Percentiles rank a stretch among this genome's conserved stretches.
Evolutionary conservation across 2,797 vertebrate genomes (phyloP).

Genomic region (Gallirallus australis): DNA sequence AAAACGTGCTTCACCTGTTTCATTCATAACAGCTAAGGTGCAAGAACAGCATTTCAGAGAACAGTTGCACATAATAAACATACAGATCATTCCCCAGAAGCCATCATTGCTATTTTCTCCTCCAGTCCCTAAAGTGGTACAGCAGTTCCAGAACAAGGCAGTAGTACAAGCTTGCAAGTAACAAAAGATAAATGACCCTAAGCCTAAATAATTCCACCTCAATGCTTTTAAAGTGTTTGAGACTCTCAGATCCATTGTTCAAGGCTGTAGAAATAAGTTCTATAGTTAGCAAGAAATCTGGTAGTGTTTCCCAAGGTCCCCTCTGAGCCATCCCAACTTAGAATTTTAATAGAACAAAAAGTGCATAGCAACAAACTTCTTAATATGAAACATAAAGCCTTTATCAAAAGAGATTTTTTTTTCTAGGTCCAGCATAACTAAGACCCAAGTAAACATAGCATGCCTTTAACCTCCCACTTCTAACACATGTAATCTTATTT

Average conservation of each 20-base stretch:
- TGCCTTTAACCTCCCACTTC: constrained; percentile 10
- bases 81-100: constrained; percentile 1
- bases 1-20: neutral
- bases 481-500: constrained; percentile 6
- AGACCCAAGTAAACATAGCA: constrained; percentile 41
- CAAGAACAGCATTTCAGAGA: neutral
- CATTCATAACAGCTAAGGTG: neutral
- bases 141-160: constrained; percentile 78
- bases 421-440: constrained; percentile 56
- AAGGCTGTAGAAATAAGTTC: neutral
- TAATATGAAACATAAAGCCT: constrained; percentile 30
- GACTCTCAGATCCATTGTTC: neutral
- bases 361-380: constrained; percentile 1
- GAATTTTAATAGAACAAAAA: constrained; percentile 45
- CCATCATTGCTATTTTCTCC: constrained; percentile 63
- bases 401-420: constrained; percentile 18
- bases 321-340: neutral
- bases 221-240: constrained; percentile 62
- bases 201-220: constrained; percentile 72
- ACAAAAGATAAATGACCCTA: constrained; percentile 74
- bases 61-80: neutral
- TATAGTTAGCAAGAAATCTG: constrained; percentile 30
- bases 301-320: constrained; percentile 16
- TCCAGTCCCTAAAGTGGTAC: constrained; percentile 56
- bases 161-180: constrained; percentile 74